Conservation (phyloP, 2,888 invertebrate genomes). For the Yponomeuta sedellus region DNA sequence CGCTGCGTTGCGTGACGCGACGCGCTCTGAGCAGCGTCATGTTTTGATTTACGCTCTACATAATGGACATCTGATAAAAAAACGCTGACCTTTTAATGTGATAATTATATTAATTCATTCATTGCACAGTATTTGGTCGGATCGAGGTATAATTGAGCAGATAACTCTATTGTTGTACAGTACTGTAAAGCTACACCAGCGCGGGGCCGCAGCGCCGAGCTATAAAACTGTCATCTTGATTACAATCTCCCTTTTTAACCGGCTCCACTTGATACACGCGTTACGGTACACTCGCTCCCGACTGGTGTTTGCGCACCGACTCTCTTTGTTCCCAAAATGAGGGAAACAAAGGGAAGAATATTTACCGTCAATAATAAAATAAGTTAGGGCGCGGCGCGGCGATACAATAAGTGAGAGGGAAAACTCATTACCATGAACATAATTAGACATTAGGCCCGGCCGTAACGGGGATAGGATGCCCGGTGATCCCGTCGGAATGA, state of each 20-base stretch:
- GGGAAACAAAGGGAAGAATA: background rate
- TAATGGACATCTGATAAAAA: constrained; percentile 1
- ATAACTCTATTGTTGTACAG: background rate
- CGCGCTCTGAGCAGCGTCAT: background rate
- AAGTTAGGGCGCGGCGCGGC: background rate
- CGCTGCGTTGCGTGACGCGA: background rate
- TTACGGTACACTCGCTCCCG: constrained; percentile 9
- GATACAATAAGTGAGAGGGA: background rate
- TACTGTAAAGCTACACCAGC: background rate
- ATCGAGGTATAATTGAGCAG: background rate
- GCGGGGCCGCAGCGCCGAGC: background rate
- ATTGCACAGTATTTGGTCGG: background rate
- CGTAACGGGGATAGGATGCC: background rate
- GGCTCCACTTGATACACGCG: constrained; percentile 10
- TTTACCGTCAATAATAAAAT: background rate
- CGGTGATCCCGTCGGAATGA: background rate
- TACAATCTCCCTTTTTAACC: constrained; percentile 14
- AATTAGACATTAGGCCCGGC: background rate
- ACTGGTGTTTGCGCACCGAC: background rate
- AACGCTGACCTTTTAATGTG: background rate
- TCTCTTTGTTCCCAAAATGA: constrained; percentile 1
- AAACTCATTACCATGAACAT: constrained; percentile 1
- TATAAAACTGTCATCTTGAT: constrained; percentile 14
- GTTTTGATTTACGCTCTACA: constrained; percentile 10
- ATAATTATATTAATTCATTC: background rate